These are phyloP conservation scores for Drosophila mimica DNA, from an alignment of 2,888 invertebrate genomes.

Conservation along the genomic window DNA sequence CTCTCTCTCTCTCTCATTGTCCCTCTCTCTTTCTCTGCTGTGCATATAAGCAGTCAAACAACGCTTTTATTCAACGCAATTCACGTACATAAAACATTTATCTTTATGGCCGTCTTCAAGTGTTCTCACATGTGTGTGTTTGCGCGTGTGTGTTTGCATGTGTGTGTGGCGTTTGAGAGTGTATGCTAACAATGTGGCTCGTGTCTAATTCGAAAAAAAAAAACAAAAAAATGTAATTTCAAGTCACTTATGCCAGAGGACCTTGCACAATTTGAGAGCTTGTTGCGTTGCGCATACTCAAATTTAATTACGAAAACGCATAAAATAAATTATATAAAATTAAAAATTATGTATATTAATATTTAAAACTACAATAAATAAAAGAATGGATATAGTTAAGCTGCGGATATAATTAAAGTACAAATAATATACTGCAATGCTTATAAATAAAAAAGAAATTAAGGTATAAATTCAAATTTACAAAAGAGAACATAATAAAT, in stretches of 20 bases:
- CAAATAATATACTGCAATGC: not conserved
- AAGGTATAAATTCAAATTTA: not conserved
- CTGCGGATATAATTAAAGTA: not conserved
- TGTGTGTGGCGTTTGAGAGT: conserved; percentile 1
- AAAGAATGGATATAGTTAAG: not conserved
- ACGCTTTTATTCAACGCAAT: conserved; percentile 80
- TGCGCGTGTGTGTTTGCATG: conserved; percentile 5
- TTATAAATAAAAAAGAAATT: not conserved
- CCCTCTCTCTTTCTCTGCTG: conserved; percentile 6
- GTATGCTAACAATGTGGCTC: conserved; percentile 50
- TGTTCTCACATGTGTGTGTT: conserved; percentile 43
- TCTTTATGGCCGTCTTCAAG: conserved; percentile 79
- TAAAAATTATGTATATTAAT: not conserved
- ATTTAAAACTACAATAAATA: not conserved
- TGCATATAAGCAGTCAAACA: conserved; percentile 72
- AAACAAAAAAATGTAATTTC: conserved; percentile 49
- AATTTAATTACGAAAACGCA: conserved; percentile 60
- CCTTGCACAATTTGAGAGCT: conserved; percentile 40
- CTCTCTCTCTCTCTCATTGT: conserved; percentile 7
- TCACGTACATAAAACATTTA: conserved; percentile 82
- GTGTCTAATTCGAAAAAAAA: conserved; percentile 65
- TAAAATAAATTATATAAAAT: not conserved
- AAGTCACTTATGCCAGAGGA: conserved; percentile 15
- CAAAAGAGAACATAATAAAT: not conserved
- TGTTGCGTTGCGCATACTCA: conserved; percentile 47